Percentiles rank a stretch among this genome's conserved stretches.
These are phyloP conservation scores for Enteromius afrohamiltoni DNA, from an alignment of 2,797 vertebrate genomes.

Conservation along the genomic window DNA sequence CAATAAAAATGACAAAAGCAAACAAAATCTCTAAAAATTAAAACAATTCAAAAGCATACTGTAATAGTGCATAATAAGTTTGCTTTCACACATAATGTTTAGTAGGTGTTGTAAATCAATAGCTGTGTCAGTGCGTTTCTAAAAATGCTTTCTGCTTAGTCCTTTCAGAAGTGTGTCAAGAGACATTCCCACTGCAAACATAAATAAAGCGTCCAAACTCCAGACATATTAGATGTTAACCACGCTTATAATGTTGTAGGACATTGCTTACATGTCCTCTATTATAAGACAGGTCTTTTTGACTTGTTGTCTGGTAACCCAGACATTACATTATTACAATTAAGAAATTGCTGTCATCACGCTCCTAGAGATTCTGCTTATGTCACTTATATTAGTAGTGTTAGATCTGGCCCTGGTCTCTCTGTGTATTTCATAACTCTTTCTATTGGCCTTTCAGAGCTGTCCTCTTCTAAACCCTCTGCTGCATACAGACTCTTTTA, in stretches of 20 bases:
- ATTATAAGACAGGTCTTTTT: not conserved
- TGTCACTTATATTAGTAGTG: slow-evolving; percentile 63
- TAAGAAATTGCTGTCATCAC: slow-evolving; percentile 17
- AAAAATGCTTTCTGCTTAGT: not conserved
- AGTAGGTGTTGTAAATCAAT: not conserved
- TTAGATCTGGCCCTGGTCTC: slow-evolving; percentile 38
- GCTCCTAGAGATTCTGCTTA: slow-evolving; percentile 26
- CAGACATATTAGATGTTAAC: not conserved
- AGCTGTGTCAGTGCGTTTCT: not conserved
- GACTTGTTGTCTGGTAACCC: not conserved
- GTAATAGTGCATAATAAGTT: not conserved
- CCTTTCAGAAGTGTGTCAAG: not conserved
- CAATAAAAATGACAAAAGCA: not conserved
- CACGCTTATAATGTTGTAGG: not conserved
- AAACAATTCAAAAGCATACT: not conserved
- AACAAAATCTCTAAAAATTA: not conserved
- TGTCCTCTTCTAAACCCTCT: slow-evolving; percentile 56
- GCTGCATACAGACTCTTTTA: slow-evolving; percentile 41
- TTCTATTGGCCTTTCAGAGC: slow-evolving; percentile 48
- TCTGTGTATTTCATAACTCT: slow-evolving; percentile 56
- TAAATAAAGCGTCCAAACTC: not conserved
- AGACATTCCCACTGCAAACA: not conserved
- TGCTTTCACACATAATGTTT: not conserved
- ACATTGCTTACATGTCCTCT: not conserved
- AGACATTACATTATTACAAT: slow-evolving; percentile 7